Conservation (phyloP, 1,140 invertebrate genomes). For the Dolichoris vasculosae region DNA sequence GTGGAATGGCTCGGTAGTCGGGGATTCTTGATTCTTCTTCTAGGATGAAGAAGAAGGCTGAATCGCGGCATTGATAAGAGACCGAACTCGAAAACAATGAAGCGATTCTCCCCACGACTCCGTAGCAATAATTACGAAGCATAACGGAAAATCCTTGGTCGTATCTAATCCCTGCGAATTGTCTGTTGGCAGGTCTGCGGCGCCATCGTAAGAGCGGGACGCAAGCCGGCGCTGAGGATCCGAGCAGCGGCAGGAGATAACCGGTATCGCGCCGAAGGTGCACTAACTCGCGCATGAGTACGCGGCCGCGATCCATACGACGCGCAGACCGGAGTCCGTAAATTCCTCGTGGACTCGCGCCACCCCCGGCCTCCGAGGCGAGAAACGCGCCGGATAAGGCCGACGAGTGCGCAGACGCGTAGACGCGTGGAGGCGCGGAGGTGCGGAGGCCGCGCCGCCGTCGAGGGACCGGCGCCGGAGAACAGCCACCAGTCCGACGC, state of each 20-base stretch:
- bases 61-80: neutral
- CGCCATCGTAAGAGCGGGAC: slow-evolving; percentile 16
- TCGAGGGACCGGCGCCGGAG: neutral
- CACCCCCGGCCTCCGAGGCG: neutral
- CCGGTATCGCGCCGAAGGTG: neutral
- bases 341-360: slow-evolving; percentile 11
- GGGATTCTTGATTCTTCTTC: no score
- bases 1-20: no score
- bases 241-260: neutral
- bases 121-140: neutral
- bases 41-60: neutral
- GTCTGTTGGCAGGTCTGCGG: slow-evolving; percentile 33
- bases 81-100: neutral
- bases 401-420: neutral
- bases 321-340: neutral
- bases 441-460: slow-evolving; percentile 6
- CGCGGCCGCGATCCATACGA: slow-evolving; percentile 21
- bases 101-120: neutral
- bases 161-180: neutral
- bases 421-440: neutral
- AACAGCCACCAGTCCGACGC: slow-evolving; percentile 45
- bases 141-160: neutral
- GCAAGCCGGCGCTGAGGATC: neutral
- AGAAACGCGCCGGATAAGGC: neutral
- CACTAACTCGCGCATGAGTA: slow-evolving; percentile 11